phyloP scores from a whole-genome alignment of 2,888 invertebrate species.

The Sesia apiformis region DNA sequence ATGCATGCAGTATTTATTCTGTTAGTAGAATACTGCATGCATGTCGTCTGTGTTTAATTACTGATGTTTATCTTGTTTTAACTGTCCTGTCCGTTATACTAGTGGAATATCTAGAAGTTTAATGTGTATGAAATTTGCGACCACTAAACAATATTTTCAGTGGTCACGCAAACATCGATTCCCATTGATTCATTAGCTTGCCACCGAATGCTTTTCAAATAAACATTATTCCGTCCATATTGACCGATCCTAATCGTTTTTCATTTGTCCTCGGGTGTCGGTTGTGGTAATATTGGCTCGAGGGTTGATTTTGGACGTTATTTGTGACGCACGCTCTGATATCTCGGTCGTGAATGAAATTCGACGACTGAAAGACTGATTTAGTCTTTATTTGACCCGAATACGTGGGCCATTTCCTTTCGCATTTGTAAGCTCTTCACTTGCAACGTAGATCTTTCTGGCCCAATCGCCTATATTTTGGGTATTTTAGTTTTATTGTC shows the following conservation, averaged over 20 bases:
- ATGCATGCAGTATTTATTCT: too few species aligned
- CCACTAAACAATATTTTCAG: not conserved
- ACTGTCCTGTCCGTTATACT: not conserved
- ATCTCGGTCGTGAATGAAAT: not conserved
- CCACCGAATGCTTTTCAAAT: slow-evolving; percentile 39
- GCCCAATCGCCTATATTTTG: too few species aligned
- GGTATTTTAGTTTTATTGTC: too few species aligned
- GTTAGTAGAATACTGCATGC: not conserved
- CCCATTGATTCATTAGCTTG: slow-evolving; percentile 32
- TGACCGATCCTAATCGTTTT: slow-evolving; percentile 44
- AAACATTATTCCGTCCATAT: slow-evolving; percentile 42
- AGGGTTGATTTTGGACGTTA: not conserved
- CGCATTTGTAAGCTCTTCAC: not conserved
- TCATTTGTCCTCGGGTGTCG: slow-evolving; percentile 35
- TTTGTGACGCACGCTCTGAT: not conserved
- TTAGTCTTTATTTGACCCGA: not conserved
- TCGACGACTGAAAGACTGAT: not conserved
- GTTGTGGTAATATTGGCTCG: not conserved
- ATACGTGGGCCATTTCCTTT: not conserved
- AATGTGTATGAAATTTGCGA: not conserved
- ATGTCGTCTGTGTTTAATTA: not conserved
- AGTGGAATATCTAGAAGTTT: not conserved
- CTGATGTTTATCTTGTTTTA: not conserved
- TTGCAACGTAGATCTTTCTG: too few species aligned
- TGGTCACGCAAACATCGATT: slow-evolving; percentile 44